Evolutionary conservation across 1,140 invertebrate species (phyloP).

Genomic region (Drosophila grimshawi): DNA sequence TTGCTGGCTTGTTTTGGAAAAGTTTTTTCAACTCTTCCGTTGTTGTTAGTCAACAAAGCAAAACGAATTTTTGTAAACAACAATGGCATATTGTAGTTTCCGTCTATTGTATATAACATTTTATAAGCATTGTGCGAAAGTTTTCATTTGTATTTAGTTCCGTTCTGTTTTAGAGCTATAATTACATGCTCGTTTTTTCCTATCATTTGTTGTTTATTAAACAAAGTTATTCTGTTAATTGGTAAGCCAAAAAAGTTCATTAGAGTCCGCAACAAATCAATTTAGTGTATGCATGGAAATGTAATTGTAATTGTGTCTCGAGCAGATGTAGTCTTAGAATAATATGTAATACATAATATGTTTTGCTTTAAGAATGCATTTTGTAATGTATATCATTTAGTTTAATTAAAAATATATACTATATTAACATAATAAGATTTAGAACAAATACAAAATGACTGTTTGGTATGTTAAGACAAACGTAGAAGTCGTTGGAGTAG

Average conservation of each 20-base stretch:
- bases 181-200: conserved; percentile 30
- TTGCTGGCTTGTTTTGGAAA: conserved; percentile 11
- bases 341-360: too few relatives aligned
- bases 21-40: conserved; percentile 13
- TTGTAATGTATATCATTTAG: too few relatives aligned
- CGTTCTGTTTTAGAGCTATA: conserved; percentile 14
- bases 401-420: too few relatives aligned
- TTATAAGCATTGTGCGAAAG: conserved; percentile 1
- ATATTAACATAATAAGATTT: too few relatives aligned
- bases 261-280: conserved; percentile 17
- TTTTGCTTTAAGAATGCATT: too few relatives aligned
- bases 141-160: conserved; percentile 16
- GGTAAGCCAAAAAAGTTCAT: conserved; percentile 35
- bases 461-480: too few relatives aligned
- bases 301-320: too few relatives aligned
- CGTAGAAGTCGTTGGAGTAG: too few relatives aligned
- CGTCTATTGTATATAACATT: background rate
- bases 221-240: conserved; percentile 42
- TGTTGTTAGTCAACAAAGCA: conserved; percentile 17
- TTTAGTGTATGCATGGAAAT: background rate
- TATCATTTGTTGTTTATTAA: conserved; percentile 35
- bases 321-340: too few relatives aligned
- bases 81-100: conserved; percentile 8
- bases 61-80: background rate
- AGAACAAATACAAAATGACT: too few relatives aligned